Conservation (phyloP, 2,113 vertebrate species). For the Cricetomys ansorgei region DNA sequence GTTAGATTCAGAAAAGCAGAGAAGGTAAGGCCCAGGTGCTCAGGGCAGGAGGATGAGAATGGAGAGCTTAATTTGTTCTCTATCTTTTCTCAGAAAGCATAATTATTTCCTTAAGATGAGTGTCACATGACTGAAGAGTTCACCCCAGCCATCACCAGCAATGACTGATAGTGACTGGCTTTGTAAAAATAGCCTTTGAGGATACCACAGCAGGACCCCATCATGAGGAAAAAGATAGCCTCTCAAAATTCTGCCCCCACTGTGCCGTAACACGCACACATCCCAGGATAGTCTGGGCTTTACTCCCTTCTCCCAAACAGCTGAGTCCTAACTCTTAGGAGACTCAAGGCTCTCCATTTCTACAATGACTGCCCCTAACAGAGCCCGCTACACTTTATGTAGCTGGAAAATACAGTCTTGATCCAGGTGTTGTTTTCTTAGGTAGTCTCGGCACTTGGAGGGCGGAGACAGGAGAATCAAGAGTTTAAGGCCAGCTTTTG, state of each 20-base stretch:
- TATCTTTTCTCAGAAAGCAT: not conserved
- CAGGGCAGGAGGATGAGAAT: not conserved
- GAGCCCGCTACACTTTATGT: not conserved
- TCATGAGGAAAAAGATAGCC: not conserved
- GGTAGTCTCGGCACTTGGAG: too few species aligned
- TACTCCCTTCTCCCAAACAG: not conserved
- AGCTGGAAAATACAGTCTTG: slow-evolving; percentile 30
- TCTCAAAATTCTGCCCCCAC: not conserved
- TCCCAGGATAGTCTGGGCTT: not conserved
- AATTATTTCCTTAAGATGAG: slow-evolving; percentile 40
- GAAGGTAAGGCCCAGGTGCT: not conserved
- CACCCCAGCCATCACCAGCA: not conserved
- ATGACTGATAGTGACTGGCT: not conserved
- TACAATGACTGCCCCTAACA: not conserved
- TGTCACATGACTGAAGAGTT: not conserved
- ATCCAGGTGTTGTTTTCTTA: not conserved
- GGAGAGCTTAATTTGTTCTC: not conserved
- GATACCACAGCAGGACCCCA: not conserved
- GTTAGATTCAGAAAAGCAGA: slow-evolving; percentile 3
- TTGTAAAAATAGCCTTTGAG: not conserved
- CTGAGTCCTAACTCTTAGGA: not conserved
- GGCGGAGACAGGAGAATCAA: not conserved
- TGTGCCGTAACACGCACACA: not conserved
- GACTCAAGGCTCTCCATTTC: not conserved
- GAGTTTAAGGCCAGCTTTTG: not conserved